phyloP scores from a whole-genome alignment of 1,140 invertebrate genomes.

The Geopemphigus sp. region DNA sequence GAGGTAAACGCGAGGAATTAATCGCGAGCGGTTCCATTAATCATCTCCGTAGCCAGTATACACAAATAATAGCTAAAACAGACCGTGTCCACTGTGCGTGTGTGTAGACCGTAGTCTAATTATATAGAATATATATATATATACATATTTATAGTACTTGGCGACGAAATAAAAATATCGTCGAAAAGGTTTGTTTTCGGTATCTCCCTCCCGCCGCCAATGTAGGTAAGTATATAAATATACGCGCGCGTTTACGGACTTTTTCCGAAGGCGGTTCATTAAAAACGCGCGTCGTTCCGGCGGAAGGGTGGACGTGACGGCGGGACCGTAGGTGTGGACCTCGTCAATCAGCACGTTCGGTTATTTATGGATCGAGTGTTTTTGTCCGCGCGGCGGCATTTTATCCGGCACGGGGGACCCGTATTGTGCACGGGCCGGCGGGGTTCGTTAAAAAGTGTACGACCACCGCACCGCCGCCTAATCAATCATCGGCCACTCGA shows the following conservation, averaged over 20 bases:
- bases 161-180: too few relatives aligned
- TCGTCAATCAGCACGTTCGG: constrained; percentile 29
- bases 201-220: too few relatives aligned
- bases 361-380: constrained; percentile 34
- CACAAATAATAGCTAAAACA: too few relatives aligned
- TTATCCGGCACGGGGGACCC: not conserved
- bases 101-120: too few relatives aligned
- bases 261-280: not conserved
- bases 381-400: not conserved
- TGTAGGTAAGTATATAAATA: not conserved
- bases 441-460: constrained; percentile 11
- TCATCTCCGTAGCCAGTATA: too few relatives aligned
- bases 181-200: too few relatives aligned
- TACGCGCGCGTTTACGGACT: not conserved
- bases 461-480: too few relatives aligned
- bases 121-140: too few relatives aligned
- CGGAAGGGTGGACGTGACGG: too few relatives aligned
- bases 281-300: not conserved
- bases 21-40: constrained; percentile 11
- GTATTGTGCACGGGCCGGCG: not conserved
- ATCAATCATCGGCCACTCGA: constrained; percentile 26
- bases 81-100: too few relatives aligned
- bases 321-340: not conserved
- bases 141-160: too few relatives aligned
- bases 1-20: not conserved